A percentile compares a stretch with the other conserved stretches of the same genome.
These are phyloP conservation scores for Clanis bilineata DNA, from an alignment of 2,888 invertebrate genomes.

Conservation along the genomic window DNA sequence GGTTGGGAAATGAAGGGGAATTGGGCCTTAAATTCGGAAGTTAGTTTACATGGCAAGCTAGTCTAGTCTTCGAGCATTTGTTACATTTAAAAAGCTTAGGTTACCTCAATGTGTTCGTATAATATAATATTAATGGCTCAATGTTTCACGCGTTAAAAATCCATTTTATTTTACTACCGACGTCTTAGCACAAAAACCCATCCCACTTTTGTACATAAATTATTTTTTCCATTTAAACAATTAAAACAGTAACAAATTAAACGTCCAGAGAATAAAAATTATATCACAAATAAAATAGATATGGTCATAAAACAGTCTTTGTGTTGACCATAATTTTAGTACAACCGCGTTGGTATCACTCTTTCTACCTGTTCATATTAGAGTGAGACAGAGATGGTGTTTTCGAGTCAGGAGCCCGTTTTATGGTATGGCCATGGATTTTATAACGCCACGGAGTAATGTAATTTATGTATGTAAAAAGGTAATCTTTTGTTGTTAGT, in stretches of 20 bases:
- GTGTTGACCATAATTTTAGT: not conserved
- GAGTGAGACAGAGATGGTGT: not conserved
- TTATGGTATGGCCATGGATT: conserved; percentile 5
- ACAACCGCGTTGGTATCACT: not conserved
- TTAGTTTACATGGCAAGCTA: too few species aligned
- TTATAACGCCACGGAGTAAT: conserved; percentile 8
- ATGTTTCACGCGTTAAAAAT: not conserved
- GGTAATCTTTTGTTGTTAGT: conserved; percentile 8
- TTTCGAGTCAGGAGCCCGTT: not conserved
- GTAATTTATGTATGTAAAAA: conserved; percentile 12
- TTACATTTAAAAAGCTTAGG: too few species aligned
- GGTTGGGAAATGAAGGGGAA: too few species aligned
- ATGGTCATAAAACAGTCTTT: not conserved
- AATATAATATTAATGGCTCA: not conserved
- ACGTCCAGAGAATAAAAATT: conserved; percentile 4
- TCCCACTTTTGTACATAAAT: not conserved
- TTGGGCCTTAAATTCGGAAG: too few species aligned
- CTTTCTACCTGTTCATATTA: not conserved
- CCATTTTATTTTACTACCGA: not conserved
- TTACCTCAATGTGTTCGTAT: not conserved
- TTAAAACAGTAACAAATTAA: conserved; percentile 10
- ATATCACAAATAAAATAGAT: conserved; percentile 11
- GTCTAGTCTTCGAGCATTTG: too few species aligned
- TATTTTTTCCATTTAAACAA: conserved; percentile 19
- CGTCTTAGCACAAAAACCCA: not conserved